Percentiles rank a stretch among this genome's conserved stretches.
Evolutionary conservation across 2,888 invertebrate genomes (phyloP).

Genomic region (Mythimna lalbum): DNA sequence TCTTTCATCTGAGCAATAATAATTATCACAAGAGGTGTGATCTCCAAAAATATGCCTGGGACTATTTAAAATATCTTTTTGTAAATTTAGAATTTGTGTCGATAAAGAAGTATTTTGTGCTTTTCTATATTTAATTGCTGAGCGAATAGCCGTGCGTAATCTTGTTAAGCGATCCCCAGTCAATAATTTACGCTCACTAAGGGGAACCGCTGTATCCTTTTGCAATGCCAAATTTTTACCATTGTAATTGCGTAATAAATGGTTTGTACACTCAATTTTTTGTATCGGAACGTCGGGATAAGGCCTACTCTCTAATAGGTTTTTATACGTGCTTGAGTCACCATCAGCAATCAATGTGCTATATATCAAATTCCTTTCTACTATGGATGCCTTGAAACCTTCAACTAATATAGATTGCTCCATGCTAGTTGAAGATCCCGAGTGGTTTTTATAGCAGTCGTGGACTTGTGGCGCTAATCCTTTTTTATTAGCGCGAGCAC

Average conservation of each 20-base stretch:
- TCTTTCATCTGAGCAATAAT: constrained; percentile 3
- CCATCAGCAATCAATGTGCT: constrained; percentile 10
- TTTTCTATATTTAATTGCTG: constrained; percentile 5
- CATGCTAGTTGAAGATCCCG: constrained; percentile 5
- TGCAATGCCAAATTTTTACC: constrained; percentile 16
- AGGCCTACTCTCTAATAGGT: constrained; percentile 3
- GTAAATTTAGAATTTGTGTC: background rate
- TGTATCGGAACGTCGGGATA: constrained; percentile 1
- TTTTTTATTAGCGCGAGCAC: constrained; percentile 8
- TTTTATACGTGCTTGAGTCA: too few species aligned
- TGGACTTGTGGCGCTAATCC: constrained; percentile 2
- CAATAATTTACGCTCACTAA: constrained; percentile 16
- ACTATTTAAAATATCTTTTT: constrained; percentile 17
- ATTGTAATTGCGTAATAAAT: constrained; percentile 13
- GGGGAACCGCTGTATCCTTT: constrained; percentile 5
- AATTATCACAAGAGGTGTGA: constrained; percentile 2
- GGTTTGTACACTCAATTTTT: constrained; percentile 7
- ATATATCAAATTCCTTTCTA: constrained; percentile 4
- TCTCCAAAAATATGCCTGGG: constrained; percentile 11
- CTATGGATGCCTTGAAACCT: background rate
- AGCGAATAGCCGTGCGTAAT: constrained; percentile 15
- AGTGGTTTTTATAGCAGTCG: background rate
- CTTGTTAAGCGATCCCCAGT: constrained; percentile 4
- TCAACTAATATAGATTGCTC: constrained; percentile 16
- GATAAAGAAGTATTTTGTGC: background rate